Evolutionary conservation across 2,888 invertebrate genomes (phyloP).

Genomic region (Lasiommata megera): DNA sequence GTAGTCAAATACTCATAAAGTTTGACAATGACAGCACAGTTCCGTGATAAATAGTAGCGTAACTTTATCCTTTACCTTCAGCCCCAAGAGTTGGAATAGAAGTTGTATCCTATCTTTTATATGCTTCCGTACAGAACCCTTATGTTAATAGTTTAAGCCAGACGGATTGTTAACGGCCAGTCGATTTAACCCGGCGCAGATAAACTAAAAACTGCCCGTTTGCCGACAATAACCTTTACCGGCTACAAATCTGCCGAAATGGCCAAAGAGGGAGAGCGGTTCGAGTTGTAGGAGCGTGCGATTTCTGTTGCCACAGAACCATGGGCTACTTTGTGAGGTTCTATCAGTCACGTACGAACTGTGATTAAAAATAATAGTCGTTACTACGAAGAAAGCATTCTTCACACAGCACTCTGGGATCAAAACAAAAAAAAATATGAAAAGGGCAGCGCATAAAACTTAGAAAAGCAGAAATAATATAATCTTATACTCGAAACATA

Average conservation of each 20-base stretch:
- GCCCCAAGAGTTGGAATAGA: neutral
- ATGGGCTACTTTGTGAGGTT: too few relatives aligned
- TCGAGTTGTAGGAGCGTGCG: slow-evolving; percentile 30
- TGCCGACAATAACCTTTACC: slow-evolving; percentile 50
- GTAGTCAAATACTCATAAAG: too few relatives aligned
- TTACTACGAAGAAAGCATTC: too few relatives aligned
- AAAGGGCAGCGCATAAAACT: too few relatives aligned
- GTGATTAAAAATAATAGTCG: too few relatives aligned
- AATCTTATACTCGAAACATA: too few relatives aligned
- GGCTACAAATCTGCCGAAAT: slow-evolving; percentile 63
- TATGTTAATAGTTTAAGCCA: slow-evolving; percentile 42
- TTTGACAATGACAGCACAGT: too few relatives aligned
- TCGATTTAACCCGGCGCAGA: slow-evolving; percentile 37
- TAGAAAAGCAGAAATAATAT: too few relatives aligned
- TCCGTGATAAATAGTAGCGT: too few relatives aligned
- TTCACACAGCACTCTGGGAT: too few relatives aligned
- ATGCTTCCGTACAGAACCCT: slow-evolving; percentile 19
- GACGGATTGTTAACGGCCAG: slow-evolving; percentile 36
- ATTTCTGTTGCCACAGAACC: neutral
- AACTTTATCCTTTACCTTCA: neutral
- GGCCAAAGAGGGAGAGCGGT: slow-evolving; percentile 34
- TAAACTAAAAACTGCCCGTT: slow-evolving; percentile 60
- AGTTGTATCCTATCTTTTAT: neutral
- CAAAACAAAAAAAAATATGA: too few relatives aligned
- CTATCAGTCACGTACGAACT: too few relatives aligned